These are phyloP conservation scores for Alectura lathami DNA, from an alignment of 2,113 vertebrate genomes.

Conservation along the genomic window DNA sequence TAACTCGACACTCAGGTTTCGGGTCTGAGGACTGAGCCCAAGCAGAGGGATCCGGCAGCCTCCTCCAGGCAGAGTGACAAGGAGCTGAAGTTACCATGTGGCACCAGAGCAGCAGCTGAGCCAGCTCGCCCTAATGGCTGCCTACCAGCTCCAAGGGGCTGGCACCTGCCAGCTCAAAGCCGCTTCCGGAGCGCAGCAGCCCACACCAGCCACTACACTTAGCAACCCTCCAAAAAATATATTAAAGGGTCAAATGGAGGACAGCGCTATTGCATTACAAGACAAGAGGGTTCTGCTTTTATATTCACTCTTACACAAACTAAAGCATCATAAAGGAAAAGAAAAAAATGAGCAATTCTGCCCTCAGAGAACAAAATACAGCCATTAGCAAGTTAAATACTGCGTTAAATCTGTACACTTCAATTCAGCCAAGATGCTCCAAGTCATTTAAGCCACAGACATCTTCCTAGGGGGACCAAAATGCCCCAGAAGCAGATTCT, in stretches of 20 bases:
- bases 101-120: neutral
- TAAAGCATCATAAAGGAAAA: neutral
- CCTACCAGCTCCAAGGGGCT: neutral
- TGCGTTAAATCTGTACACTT: neutral
- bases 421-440: neutral
- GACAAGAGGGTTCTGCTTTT: neutral
- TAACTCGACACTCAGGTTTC: neutral
- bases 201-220: neutral
- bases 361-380: neutral
- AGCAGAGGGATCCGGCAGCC: neutral
- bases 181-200: neutral
- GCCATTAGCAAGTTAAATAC: slow-evolving; percentile 6
- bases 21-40: neutral
- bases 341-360: neutral
- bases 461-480: neutral
- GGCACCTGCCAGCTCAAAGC: slow-evolving; percentile 33
- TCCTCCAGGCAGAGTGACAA: neutral
- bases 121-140: neutral
- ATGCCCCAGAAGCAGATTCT: neutral
- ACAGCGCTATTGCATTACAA: neutral
- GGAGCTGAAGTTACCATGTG: neutral
- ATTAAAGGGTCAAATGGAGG: slow-evolving; percentile 1
- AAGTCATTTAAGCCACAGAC: neutral
- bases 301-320: neutral
- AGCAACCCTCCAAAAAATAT: neutral